Evolutionary conservation across 1,140 invertebrate genomes (phyloP).

Genomic region (Alviniconcha marisindica): DNA sequence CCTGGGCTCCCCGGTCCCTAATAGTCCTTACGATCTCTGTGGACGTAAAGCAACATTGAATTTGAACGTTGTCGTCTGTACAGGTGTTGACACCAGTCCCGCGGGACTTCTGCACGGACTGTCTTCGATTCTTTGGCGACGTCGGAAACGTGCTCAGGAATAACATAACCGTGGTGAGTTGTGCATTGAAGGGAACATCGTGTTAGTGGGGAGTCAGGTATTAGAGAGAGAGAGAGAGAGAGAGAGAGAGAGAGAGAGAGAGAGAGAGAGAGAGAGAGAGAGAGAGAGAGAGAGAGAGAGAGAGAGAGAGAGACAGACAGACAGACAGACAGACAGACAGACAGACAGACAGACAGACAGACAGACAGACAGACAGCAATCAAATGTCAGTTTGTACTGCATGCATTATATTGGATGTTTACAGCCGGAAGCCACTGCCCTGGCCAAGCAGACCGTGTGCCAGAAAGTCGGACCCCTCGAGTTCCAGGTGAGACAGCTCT

Average conservation of each 20-base stretch:
- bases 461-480: constrained; percentile 3
- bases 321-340: neutral
- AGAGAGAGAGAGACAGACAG: neutral
- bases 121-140: neutral
- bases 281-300: constrained; percentile 15
- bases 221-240: constrained; percentile 20
- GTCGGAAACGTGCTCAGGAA: neutral
- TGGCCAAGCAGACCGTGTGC: constrained; percentile 13
- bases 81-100: neutral
- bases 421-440: neutral
- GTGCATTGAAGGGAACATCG: too few species aligned
- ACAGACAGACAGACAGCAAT: neutral
- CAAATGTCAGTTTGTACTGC: too few species aligned
- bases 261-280: constrained; percentile 10
- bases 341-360: neutral
- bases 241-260: constrained; percentile 30
- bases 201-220: too few species aligned
- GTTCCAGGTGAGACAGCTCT: neutral
- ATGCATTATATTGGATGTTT: too few species aligned
- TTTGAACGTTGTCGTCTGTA: too few species aligned
- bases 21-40: too few species aligned
- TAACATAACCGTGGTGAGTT: neutral
- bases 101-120: neutral
- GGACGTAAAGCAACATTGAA: too few species aligned
- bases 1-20: too few species aligned